A percentile compares a stretch with the other conserved stretches of the same genome.
Conservation (phyloP, 1,140 invertebrate genomes). For the Phocides pigmalion region DNA sequence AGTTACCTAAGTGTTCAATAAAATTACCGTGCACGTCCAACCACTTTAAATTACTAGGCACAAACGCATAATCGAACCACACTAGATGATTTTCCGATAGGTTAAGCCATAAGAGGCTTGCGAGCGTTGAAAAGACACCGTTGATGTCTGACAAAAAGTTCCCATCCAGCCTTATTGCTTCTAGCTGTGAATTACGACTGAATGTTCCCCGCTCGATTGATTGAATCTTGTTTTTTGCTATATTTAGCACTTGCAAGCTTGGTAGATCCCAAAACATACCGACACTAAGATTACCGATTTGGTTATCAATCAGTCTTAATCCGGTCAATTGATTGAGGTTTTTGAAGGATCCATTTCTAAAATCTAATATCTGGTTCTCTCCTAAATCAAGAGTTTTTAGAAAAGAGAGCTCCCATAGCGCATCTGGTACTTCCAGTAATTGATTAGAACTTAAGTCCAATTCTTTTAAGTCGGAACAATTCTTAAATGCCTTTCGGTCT, state of each 20-base stretch:
- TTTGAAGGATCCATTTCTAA: conserved; percentile 92
- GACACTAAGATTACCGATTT: conserved; percentile 92
- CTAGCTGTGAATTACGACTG: conserved; percentile 90
- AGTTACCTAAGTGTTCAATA: conserved; percentile 93
- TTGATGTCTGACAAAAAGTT: conserved; percentile 95
- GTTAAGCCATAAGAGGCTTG: conserved; percentile 93
- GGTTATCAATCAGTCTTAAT: conserved; percentile 93
- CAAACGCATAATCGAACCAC: conserved; percentile 95
- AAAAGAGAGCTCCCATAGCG: conserved; percentile 91
- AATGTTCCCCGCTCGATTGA: conserved; percentile 92
- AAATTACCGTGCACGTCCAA: conserved; percentile 95
- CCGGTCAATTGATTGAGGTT: conserved; percentile 93
- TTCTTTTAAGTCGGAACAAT: conserved; percentile 95
- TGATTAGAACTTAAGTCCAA: conserved; percentile 95
- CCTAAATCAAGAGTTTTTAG: conserved; percentile 94
- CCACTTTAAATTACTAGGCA: conserved; percentile 94
- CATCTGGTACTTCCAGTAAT: conserved; percentile 91
- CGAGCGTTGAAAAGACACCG: conserved; percentile 92
- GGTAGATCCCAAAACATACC: conserved; percentile 94
- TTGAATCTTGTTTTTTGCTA: conserved; percentile 94
- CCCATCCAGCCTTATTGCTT: conserved; percentile 93
- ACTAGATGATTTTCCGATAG: conserved; percentile 95
- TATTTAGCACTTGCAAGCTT: conserved; percentile 92
- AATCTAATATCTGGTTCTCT: conserved; percentile 92
- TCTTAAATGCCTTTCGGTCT: conserved; percentile 93